phyloP scores from a whole-genome alignment of 2,113 vertebrate species.

The Labeo catla region DNA sequence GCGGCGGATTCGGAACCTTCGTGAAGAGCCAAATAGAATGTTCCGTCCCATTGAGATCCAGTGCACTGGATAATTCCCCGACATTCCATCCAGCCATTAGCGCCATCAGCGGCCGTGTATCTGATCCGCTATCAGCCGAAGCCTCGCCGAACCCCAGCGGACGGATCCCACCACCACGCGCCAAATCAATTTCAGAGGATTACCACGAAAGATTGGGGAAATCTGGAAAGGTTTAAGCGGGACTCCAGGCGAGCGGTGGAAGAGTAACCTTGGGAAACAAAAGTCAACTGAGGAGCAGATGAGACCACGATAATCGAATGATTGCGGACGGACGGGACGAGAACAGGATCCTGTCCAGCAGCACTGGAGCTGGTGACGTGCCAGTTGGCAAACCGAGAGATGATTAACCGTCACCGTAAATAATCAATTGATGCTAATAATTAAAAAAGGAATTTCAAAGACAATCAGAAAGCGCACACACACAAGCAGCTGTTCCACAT shows the following conservation, averaged over 20 bases:
- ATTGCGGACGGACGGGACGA: neutral
- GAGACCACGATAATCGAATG: slow-evolving; percentile 1
- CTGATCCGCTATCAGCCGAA: slow-evolving; percentile 31
- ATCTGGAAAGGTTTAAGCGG: slow-evolving; percentile 65
- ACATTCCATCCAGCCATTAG: slow-evolving; percentile 28
- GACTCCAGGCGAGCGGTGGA: slow-evolving; percentile 53
- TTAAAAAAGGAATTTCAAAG: slow-evolving; percentile 69
- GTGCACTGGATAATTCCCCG: neutral
- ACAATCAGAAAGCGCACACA: slow-evolving; percentile 14
- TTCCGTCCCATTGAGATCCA: slow-evolving; percentile 38
- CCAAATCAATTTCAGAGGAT: slow-evolving; percentile 70
- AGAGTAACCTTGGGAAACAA: slow-evolving; percentile 6
- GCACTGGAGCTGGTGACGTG: slow-evolving; percentile 58
- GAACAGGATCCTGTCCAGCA: slow-evolving; percentile 27
- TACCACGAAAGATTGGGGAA: slow-evolving; percentile 60
- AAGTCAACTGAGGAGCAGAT: slow-evolving; percentile 36
- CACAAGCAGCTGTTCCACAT: neutral
- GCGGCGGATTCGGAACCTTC: neutral
- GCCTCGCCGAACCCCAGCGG: slow-evolving; percentile 42
- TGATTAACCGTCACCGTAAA: slow-evolving; percentile 75
- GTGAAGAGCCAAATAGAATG: slow-evolving; percentile 13
- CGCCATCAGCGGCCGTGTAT: neutral
- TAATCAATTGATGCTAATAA: slow-evolving; percentile 74
- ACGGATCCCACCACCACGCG: slow-evolving; percentile 48
- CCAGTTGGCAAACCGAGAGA: slow-evolving; percentile 70